Base-by-base conservation (phyloP, 2,797 vertebrate species). In the Spatula versicolor region DNA sequence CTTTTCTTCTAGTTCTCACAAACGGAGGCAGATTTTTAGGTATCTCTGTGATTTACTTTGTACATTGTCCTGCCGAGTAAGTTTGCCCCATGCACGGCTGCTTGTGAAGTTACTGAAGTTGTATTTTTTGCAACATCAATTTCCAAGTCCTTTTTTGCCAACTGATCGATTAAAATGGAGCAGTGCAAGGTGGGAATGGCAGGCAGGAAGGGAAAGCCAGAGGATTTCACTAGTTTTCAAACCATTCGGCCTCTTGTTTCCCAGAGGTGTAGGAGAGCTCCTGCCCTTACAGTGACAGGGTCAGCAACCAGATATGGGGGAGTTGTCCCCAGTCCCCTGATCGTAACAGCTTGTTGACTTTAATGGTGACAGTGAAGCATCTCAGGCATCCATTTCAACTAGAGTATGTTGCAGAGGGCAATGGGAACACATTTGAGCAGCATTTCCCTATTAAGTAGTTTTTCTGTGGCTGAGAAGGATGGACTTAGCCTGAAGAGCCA, bases 21-120 rank as follows among this genome's bases (percentile, higher is more conserved):
- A 98, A 97, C 98, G 98, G 98, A 98, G 99, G 97, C 99, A 99
- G 98, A 99, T 99, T 97, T 99, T 99, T 99, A 98, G 99, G 99
- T 99, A 98, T 98, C 98, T 98, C 97, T 97, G 95, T 93, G 96
- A 93, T 97, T 93, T 95, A 91, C 95, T 98, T 98, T 98, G 97
- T 98, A 97, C 97, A 81, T 95, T 98, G 95, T 97, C 97, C 97
- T 95, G 95, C 79, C 79, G 92, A 98, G 96, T 98, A 96, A 97
- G 93, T 97, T 92, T 92, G 79, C 97, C 97, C 98, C 96, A 97
- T 98, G 99, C 98, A 98, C 99, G 98, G 98, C 99, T 99, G 98
- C 98, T 98, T 97, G 97, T 97, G 96, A 79, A 96, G 93, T 97
- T 95, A 95, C 82, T 87, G 85, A 95, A 87, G 93, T 81, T 94